Conservation (phyloP, 2,113 vertebrate species). For the Heterotilapia buettikoferi region DNA sequence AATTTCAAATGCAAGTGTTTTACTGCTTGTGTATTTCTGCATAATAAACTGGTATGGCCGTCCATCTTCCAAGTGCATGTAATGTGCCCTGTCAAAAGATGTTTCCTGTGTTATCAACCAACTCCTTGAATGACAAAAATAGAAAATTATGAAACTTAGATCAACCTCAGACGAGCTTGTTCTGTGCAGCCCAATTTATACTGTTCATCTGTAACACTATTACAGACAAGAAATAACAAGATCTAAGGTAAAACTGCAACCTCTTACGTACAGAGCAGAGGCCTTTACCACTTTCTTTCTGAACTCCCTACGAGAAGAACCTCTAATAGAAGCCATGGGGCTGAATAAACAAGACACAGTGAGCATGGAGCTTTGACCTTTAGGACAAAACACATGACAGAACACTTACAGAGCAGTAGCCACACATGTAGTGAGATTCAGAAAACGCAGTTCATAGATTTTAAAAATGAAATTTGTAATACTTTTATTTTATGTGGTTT, state of each 20-base stretch:
- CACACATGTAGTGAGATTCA: not conserved
- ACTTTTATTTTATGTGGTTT: not conserved
- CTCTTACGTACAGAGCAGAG: not conserved
- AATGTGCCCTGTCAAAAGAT: not conserved
- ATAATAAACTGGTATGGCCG: not conserved
- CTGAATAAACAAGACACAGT: not conserved
- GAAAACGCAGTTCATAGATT: rapidly evolving
- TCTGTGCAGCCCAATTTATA: not conserved
- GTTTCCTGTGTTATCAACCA: not conserved
- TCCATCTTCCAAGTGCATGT: not conserved
- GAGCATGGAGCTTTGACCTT: not conserved
- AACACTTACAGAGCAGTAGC: not conserved
- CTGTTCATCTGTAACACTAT: not conserved
- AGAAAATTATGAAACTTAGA: not conserved
- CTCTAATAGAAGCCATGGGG: not conserved
- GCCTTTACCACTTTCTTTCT: not conserved
- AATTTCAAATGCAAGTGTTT: not conserved
- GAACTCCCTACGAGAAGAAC: not conserved
- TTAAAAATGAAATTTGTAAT: not conserved
- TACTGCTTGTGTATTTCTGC: not conserved
- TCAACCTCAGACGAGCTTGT: not conserved
- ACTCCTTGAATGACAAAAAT: not conserved
- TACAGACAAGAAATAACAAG: not conserved
- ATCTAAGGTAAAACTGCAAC: not conserved
- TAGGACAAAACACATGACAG: not conserved